Base-by-base conservation (phyloP, 2,888 invertebrate genomes). In the Arenicola marina region DNA sequence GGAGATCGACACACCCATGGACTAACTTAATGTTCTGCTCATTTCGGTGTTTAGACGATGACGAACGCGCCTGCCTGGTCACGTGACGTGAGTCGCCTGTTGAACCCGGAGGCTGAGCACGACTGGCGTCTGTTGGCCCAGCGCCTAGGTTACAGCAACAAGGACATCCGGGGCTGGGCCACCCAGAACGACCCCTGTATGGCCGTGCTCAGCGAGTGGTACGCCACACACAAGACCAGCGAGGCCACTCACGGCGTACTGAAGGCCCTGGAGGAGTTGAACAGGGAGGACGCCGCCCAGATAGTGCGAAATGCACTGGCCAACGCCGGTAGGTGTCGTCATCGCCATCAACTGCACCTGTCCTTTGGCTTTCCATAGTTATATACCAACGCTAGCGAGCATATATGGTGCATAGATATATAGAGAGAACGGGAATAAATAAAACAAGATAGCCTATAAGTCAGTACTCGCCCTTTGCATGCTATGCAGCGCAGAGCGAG, bases 161-260 rank as follows among this genome's bases (percentile, higher is more conserved):
- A 38, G 11, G 38, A 38, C 38, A 38, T 38, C 38, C 38, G 38
- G 18, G 38, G 38, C 38, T 38, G 38, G 38, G 38, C 38, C 38
- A 38, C 38, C 38, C 38, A 38, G 48, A 11, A 38, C 38, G 38
- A 38, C 62, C 81, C 81, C 2, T 80, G 78, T 59, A 76, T 81
- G 78, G 72, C 76, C 3, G 58, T 81, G 66, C 68, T 82, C 18
- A 77, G 75, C 67, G 80, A 81, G 63, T 82, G 80, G 79, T 82
- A 76, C 63, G 74, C 79, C 55, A 77, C 75, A 15, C 76, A 78
- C 63, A 80, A 77, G 63, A 78, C 77, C 7, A 73, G 76, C 56
- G 81, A 80, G 62, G 74, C 74, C 3, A 75, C 72, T 2, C 64
- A 67, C 57, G 79, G 73, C 26, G 68, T 81, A 15, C 66, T 79